Evolutionary conservation across 2,797 vertebrate genomes (phyloP).

Genomic region (Alectoris magna): DNA sequence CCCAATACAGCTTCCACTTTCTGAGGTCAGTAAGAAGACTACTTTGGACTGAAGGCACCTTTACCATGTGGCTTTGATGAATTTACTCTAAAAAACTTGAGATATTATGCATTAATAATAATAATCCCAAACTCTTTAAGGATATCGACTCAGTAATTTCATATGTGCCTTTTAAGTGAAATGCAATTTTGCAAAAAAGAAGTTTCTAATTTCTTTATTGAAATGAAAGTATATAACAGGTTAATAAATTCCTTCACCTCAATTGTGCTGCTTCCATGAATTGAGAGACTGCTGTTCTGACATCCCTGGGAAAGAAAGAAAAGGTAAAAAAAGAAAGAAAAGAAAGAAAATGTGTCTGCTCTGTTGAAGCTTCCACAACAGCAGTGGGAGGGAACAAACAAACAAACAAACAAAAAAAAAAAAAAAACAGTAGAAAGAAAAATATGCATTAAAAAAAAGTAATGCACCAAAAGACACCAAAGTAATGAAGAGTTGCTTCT

Average conservation of each 20-base stretch:
- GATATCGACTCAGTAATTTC: not conserved
- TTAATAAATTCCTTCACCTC: not conserved
- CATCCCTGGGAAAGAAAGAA: not conserved
- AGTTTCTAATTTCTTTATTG: not conserved
- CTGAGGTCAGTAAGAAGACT: not conserved
- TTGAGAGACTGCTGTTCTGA: fast-evolving
- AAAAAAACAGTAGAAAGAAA: no score
- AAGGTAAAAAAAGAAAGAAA: no score
- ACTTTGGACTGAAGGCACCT: not conserved
- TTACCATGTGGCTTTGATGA: not conserved
- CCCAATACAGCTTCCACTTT: fast-evolving
- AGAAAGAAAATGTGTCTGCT: no score
- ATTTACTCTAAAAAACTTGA: not conserved
- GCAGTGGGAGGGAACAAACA: no score
- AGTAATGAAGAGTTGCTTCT: not conserved
- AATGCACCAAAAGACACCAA: not conserved
- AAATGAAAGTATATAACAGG: not conserved
- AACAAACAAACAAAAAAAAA: no score
- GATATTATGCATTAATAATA: not conserved
- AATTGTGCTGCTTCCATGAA: not conserved
- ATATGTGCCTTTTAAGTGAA: not conserved
- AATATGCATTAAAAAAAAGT: no score
- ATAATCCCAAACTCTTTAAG: not conserved
- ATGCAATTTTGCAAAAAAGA: not conserved
- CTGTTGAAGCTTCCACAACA: no score